phyloP scores from a whole-genome alignment of 2,113 vertebrate species.

The Nerophis ophidion region DNA sequence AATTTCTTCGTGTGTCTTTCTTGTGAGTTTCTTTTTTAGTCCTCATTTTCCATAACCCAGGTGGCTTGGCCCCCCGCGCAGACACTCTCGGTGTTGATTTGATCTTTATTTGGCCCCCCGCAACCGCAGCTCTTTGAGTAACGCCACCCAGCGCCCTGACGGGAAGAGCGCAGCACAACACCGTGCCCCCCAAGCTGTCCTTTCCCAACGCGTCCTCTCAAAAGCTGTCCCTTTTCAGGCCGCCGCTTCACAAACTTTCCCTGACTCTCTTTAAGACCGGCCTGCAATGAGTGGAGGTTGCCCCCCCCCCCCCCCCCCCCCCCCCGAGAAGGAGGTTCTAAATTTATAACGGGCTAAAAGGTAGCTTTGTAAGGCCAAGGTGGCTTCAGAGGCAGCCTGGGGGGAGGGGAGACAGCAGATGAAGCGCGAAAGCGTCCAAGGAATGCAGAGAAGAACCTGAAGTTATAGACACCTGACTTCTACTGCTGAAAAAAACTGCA shows the following conservation, averaged over 20 bases:
- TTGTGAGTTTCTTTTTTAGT: slow-evolving; percentile 7
- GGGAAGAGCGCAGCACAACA: slow-evolving; percentile 60
- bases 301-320: too few species aligned
- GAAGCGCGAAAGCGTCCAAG: slow-evolving; percentile 1
- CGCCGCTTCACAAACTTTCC: slow-evolving; percentile 16
- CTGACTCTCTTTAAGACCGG: slow-evolving; percentile 33
- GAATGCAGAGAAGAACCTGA: slow-evolving; percentile 3
- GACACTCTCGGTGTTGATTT: slow-evolving; percentile 31
- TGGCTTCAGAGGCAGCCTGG: slow-evolving; percentile 16
- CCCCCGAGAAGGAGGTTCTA: slow-evolving; percentile 51
- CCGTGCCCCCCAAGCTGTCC: slow-evolving; percentile 10
- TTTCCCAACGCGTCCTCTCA: slow-evolving; percentile 32
- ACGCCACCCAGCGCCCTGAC: slow-evolving; percentile 63
- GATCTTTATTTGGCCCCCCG: slow-evolving; percentile 64
- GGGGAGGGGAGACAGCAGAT: background rate
- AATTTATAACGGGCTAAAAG: slow-evolving; percentile 74
- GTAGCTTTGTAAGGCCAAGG: slow-evolving; percentile 68
- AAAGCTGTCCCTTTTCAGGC: slow-evolving; percentile 39
- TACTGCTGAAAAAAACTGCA: too few species aligned
- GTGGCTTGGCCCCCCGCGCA: slow-evolving; percentile 21
- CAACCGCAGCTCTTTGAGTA: slow-evolving; percentile 67
- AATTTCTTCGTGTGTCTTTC: background rate
- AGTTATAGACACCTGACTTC: too few species aligned
- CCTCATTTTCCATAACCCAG: slow-evolving; percentile 38
- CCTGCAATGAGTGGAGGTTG: too few species aligned